phyloP scores from a whole-genome alignment of 2,888 invertebrate genomes.

The Hyposoter dolosus region DNA sequence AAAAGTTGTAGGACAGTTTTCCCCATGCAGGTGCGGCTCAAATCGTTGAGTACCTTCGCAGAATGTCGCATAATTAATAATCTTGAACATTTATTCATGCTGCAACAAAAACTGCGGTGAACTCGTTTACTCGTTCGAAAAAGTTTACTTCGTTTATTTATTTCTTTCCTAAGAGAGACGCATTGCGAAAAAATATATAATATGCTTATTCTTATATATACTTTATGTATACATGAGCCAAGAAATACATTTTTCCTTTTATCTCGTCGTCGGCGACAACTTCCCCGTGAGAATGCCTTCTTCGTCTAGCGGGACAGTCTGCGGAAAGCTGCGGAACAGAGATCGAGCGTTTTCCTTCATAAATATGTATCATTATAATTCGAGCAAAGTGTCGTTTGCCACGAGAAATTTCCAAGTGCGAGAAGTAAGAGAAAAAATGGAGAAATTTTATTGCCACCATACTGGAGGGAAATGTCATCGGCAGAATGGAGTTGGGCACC shows the following conservation, averaged over 20 bases:
- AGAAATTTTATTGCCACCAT: conserved; percentile 17
- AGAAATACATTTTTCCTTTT: conserved; percentile 26
- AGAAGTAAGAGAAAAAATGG: background rate
- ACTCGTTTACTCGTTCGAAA: conserved; percentile 2
- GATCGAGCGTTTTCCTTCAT: conserved; percentile 28
- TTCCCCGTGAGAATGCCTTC: conserved; percentile 8
- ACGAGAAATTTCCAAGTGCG: conserved; percentile 8
- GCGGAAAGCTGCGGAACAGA: background rate
- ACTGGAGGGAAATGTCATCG: conserved; percentile 12
- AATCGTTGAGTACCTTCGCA: background rate
- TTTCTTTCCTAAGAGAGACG: background rate
- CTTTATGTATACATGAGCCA: conserved; percentile 5
- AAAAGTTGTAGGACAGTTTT: background rate
- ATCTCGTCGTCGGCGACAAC: conserved; percentile 27
- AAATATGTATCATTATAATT: conserved; percentile 64
- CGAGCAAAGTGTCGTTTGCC: conserved; percentile 49
- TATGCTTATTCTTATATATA: conserved; percentile 18
- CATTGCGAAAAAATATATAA: background rate
- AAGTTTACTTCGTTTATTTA: background rate
- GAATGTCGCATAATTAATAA: conserved; percentile 45
- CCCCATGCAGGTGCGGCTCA: background rate
- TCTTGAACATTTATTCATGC: conserved; percentile 33
- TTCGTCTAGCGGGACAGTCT: background rate
- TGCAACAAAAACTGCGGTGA: conserved; percentile 2
- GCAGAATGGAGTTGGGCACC: conserved; percentile 3